Percentiles rank a stretch among this genome's conserved stretches.
Evolutionary conservation across 2,113 vertebrate species (phyloP).

Genomic region (Lepus americanus): DNA sequence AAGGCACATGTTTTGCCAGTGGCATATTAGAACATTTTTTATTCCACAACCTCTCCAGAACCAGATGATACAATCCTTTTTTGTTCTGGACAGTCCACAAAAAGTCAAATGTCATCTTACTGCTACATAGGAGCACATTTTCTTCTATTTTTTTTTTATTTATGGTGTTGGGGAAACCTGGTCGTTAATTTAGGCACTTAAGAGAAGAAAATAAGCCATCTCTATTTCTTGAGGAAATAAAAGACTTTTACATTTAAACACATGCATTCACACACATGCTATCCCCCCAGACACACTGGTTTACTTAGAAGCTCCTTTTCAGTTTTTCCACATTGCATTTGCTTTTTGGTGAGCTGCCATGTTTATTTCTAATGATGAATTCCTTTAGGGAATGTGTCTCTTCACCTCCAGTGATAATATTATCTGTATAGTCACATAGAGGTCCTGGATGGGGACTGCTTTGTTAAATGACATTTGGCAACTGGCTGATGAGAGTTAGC

Average conservation of each 20-base stretch:
- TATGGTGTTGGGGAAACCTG: neutral
- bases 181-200: slow-evolving; percentile 15
- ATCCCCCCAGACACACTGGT: slow-evolving; percentile 21
- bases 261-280: neutral
- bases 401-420: slow-evolving; percentile 81
- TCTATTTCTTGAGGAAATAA: neutral
- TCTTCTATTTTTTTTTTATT: slow-evolving; percentile 43
- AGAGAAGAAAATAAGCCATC: neutral
- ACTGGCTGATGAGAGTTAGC: slow-evolving; percentile 67
- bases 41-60: neutral
- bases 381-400: slow-evolving; percentile 80
- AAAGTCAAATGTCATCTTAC: neutral
- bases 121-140: neutral
- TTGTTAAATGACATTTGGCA: slow-evolving; percentile 84
- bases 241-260: slow-evolving; percentile 1
- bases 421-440: slow-evolving; percentile 83
- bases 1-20: neutral
- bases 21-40: neutral
- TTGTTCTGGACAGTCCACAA: neutral
- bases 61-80: neutral
- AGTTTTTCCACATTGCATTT: slow-evolving; percentile 48
- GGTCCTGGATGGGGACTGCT: slow-evolving; percentile 79
- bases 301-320: slow-evolving; percentile 51
- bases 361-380: slow-evolving; percentile 80
- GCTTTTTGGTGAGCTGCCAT: slow-evolving; percentile 79